Base-by-base conservation (phyloP, 2,888 invertebrate species). In the Endomychus coccineus region DNA sequence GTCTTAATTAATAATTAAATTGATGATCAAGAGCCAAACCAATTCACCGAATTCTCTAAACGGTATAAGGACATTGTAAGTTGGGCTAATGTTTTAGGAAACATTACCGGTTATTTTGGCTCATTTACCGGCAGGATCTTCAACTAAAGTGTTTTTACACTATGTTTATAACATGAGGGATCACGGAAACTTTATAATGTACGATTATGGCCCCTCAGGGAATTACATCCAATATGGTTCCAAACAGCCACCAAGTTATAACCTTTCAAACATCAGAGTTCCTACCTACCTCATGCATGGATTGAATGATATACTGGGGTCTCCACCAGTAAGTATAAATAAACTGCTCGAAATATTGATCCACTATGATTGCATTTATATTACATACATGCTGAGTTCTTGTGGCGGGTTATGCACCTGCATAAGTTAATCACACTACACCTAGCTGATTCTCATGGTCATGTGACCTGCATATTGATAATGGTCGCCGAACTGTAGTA, bases 51-150 rank as follows among this genome's bases (percentile, higher is more conserved):
- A n/a, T n/a, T n/a, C n/a, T n/a, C n/a, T n/a, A n/a, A n/a, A n/a
- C n/a, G n/a, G n/a, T n/a, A n/a, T n/a, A n/a, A n/a, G n/a, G n/a
- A n/a, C n/a, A 6, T 19, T n/a, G n/a, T n/a, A n/a, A n/a, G n/a
- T n/a, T n/a, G n/a, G n/a, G n/a, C n/a, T n/a, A n/a, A n/a, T n/a
- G n/a, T 55, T 58, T 2, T 39, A 74, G 69, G 70, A 73, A 16
- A 59, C 83, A 39, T 50, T 87, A 32, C 83, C 83, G 0, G 64
- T 80, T 1, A 77, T 88, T 40, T 56, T 83, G 21, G 69, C 70
- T 6, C 83, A 85, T 44, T 69, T 73, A 1, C 86, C 88, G 0
- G 82, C 85, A 0, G 86, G 86, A 0, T 75, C 81, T 0, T 86
- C 86, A 0, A 74, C 79, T 0, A 80, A 77, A 61, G 80, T 83